These are phyloP conservation scores for Typhlomys cinereus DNA, from an alignment of 2,113 vertebrate species.

Conservation along the genomic window DNA sequence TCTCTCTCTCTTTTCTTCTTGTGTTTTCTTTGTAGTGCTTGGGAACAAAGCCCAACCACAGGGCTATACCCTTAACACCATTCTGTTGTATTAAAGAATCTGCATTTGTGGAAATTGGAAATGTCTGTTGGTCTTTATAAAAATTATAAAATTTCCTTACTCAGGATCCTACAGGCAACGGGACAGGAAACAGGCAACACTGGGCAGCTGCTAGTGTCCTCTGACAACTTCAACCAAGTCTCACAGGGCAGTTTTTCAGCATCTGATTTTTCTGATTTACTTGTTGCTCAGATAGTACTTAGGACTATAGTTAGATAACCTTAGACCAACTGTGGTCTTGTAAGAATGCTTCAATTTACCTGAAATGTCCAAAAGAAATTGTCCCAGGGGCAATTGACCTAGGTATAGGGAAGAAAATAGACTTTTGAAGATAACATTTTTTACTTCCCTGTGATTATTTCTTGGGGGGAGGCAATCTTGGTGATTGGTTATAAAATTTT, in stretches of 20 bases:
- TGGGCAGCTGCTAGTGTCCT: neutral
- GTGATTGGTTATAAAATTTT: neutral
- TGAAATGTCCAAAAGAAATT: neutral
- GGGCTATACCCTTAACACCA: too few relatives aligned
- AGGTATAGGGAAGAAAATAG: neutral
- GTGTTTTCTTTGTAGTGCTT: neutral
- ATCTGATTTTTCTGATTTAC: conserved; percentile 56
- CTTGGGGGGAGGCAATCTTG: neutral
- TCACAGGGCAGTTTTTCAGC: neutral
- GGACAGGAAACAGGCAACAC: neutral
- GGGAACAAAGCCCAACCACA: neutral
- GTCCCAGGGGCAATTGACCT: neutral
- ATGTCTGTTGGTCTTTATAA: neutral
- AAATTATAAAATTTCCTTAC: neutral
- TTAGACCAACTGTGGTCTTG: conserved; percentile 54
- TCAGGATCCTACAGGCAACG: neutral
- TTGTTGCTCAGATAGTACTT: conserved; percentile 54
- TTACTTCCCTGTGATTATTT: conserved; percentile 6
- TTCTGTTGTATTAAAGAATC: conserved; percentile 23
- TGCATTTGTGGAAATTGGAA: neutral
- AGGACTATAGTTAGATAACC: conserved; percentile 53
- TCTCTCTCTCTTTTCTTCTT: neutral
- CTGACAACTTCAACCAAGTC: neutral
- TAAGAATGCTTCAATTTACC: neutral
- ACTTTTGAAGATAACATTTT: conserved; percentile 2